Conservation (phyloP, 2,113 vertebrate species). For the Callaeas wilsoni region DNA sequence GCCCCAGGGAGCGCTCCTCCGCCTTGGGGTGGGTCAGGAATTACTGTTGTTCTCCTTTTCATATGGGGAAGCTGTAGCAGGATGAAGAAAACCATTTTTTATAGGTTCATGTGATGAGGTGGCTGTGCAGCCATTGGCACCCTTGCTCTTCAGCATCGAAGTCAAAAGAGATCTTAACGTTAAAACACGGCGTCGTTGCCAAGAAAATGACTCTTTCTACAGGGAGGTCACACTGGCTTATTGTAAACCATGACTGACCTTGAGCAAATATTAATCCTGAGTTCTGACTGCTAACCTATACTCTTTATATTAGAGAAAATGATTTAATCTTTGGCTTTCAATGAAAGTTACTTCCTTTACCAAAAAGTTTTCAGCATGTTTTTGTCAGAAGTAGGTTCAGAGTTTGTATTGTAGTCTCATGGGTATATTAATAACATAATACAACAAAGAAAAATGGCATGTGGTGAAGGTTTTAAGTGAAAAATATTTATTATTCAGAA, state of each 20-base stretch:
- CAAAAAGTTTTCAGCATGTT: slow-evolving; percentile 55
- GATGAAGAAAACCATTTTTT: background rate
- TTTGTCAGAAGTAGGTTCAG: slow-evolving; percentile 29
- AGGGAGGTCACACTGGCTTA: background rate
- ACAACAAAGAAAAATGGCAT: slow-evolving; percentile 43
- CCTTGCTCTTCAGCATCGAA: background rate
- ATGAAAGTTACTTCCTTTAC: slow-evolving; percentile 22
- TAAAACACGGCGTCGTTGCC: background rate
- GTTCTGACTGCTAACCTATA: slow-evolving; percentile 1
- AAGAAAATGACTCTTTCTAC: background rate
- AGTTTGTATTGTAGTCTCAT: background rate
- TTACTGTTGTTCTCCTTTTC: background rate
- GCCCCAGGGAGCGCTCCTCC: background rate
- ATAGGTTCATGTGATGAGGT: background rate
- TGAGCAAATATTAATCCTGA: background rate
- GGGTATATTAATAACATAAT: slow-evolving; percentile 36
- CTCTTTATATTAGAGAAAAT: background rate
- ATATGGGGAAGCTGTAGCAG: background rate
- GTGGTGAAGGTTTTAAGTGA: slow-evolving; percentile 31
- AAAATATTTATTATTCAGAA: slow-evolving; percentile 50
- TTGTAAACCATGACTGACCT: background rate
- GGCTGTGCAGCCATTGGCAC: background rate
- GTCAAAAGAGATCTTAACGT: background rate
- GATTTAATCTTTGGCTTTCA: slow-evolving; percentile 46
- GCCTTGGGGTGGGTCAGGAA: background rate